Base-by-base conservation (phyloP, 2,797 vertebrate species). In the Acrossocheilus fasciatus region DNA sequence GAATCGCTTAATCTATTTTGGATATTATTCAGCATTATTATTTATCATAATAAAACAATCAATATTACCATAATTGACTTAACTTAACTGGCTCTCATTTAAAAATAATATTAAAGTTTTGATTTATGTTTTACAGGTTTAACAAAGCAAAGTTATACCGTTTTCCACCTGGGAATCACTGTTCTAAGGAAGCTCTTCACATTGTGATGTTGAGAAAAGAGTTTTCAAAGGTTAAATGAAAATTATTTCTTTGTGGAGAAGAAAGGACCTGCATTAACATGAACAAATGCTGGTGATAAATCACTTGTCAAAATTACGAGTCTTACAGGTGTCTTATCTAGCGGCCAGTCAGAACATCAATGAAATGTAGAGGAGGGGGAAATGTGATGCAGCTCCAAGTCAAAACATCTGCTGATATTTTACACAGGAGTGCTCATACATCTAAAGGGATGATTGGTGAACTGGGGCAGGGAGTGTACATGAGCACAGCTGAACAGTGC, bases 351-450 rank as follows among this genome's bases (percentile, higher is more conserved):
- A 26, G 64, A 70, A 20, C 14, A 0, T 45, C 20, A 80, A 36
- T 57, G 45, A 78, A 85, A 70, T 69, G 23, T 11, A 47, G 43
- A 75, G 59, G 41, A 70, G 84, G 14, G 45, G 52, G 34, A 30
- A 72, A 34, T 50, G 36, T 47, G 68, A 86, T 85, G 39, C 66
- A 34, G 36, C 66, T 81, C 41, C 9, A 64, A 81, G 84, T 81
- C 77, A 74, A 86, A 86, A 74, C 78, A 81, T 86, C 69, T 74
- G 77, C 78, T 52, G 79, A 88, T 83, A 83, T 83, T 88, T 87
- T 81, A 86, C 47, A 76, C 30, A 81, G 47, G 72, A 74, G n/a
- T 47, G 68, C 52, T 72, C 57, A 64, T 15, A 23, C 68, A 36
- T 81, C 50, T 82, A 30, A 9, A 17, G 34, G 64, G 70, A 87